Evolutionary conservation across 2,888 invertebrate genomes (phyloP), one percentile per base, ranked within the genome.

Genomic region (Pseudoips prasinana): DNA sequence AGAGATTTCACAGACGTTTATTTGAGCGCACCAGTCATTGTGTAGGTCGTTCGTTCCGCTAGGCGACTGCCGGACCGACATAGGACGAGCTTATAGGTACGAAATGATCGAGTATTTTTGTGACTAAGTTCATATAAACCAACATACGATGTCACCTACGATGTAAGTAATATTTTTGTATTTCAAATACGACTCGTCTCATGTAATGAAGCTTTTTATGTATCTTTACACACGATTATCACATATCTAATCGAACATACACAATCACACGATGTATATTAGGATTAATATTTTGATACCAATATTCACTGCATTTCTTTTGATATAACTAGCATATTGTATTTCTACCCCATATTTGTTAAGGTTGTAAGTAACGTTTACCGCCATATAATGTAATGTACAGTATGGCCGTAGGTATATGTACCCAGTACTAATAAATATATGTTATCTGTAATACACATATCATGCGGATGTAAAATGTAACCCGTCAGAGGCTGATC

Each of bases 241-340:
- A 87, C 87, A 88, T 88, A 87, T 87, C 88, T 83, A 78, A 75
- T 73, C 73, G 58, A 73, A 68, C 69, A 65, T 72, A 76, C 73
- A 75, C 77, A 58, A 69, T 71, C 72, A 73, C 81, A 76, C 73
- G 53, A 72, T 74, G 61, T 58, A 76, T 76, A 76, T 79, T 83
- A 84, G 76, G 66, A 63, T 64, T 82, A 82, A 85, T 76, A 76
- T 88, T 88, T 88, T 88, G 86, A 87, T 88, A 88, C 68, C 68
- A 72, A 83, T 87, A 82, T 87, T 87, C 83, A 79, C 78, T 71
- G 75, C 79, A 74, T 83, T 84, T 85, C 60, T 60, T 81, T 82
- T 77, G 45, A 74, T 80, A 78, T 74, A 72, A 64, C 75, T 82
- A 81, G 74, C 76, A 68, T 82, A 72, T 55, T 58, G 48, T 80